Evolutionary conservation across 2,888 invertebrate species (phyloP), one percentile per base, ranked within the genome.

Genomic region (Thyatira batis): DNA sequence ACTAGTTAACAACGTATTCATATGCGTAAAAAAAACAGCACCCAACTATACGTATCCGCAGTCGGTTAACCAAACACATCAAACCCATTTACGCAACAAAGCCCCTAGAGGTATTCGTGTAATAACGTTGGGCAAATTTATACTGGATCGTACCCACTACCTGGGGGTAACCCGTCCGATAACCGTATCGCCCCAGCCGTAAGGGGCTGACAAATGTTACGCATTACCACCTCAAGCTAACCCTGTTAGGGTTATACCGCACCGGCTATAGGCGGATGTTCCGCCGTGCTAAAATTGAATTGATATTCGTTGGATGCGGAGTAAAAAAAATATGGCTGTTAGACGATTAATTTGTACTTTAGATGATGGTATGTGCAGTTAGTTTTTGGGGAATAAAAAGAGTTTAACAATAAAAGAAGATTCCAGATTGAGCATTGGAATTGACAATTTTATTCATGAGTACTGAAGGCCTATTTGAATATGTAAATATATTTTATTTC

Each of bases 171-270:
- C 53, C 53, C 58, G 20, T 51, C 49, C 54, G 50, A 64, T 61
- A 61, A 61, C 64, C 51, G 61, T 61, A 60, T 55, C 51, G 28
- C 45, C 25, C 21, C 17, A 17, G 13, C 8, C 39, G 51, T 53
- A 49, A 55, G 55, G 55, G 33, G 11, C 63, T 74, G 75, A 74
- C 67, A 76, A 77, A 78, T 75, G 76, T 65, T 53, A n/a, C 56
- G 51, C 66, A 71, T 75, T 75, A 73, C 62, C 49, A 52, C 51
- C 51, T 55, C 51, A 58, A 46, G 43, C 57, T 53, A 58, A 56
- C 55, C 58, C 68, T 63, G 17, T 39, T 39, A 39, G 39, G 39
- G 39, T 39, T 39, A 39, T 39, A 8, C 8, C 17, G n/a, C 1
- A 39, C 39, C n/a, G n/a, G n/a, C n/a, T n/a, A n/a, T n/a, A n/a